These are phyloP conservation scores for Trachymyrmex cornetzi DNA, from an alignment of 1,140 invertebrate genomes.

Conservation along the genomic window DNA sequence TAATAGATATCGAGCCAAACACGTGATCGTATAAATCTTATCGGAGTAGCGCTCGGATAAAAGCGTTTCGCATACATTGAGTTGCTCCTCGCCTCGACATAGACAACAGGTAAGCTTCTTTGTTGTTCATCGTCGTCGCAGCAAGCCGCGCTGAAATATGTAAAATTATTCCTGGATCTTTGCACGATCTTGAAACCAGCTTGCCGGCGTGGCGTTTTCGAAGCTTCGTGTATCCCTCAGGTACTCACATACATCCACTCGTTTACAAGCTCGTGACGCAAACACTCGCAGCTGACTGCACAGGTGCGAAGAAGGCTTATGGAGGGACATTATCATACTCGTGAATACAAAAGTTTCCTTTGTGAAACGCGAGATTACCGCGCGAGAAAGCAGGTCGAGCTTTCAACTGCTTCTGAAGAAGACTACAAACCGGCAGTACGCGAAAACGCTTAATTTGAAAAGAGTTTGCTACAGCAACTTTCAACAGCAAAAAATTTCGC, in stretches of 20 bases:
- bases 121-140: background rate
- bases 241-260: constrained; percentile 6
- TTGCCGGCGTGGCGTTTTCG: constrained; percentile 1
- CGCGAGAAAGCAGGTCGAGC: constrained; percentile 44
- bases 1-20: constrained; percentile 38
- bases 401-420: constrained; percentile 21
- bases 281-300: constrained; percentile 17
- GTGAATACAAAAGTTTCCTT: constrained; percentile 56
- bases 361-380: constrained; percentile 30
- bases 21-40: constrained; percentile 35
- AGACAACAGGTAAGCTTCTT: constrained; percentile 57
- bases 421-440: background rate
- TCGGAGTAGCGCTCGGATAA: constrained; percentile 14
- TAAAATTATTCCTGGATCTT: constrained; percentile 55
- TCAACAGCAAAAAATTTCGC: constrained; percentile 6
- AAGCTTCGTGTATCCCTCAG: constrained; percentile 32
- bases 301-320: constrained; percentile 40
- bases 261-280: constrained; percentile 33
- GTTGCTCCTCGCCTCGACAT: constrained; percentile 6
- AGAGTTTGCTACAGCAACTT: background rate
- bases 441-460: constrained; percentile 27
- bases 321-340: constrained; percentile 51
- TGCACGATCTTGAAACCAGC: background rate
- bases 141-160: constrained; percentile 44
- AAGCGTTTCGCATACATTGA: constrained; percentile 33